Base-by-base conservation (phyloP, 2,797 vertebrate genomes). In the Myiotriccus ornatus region DNA sequence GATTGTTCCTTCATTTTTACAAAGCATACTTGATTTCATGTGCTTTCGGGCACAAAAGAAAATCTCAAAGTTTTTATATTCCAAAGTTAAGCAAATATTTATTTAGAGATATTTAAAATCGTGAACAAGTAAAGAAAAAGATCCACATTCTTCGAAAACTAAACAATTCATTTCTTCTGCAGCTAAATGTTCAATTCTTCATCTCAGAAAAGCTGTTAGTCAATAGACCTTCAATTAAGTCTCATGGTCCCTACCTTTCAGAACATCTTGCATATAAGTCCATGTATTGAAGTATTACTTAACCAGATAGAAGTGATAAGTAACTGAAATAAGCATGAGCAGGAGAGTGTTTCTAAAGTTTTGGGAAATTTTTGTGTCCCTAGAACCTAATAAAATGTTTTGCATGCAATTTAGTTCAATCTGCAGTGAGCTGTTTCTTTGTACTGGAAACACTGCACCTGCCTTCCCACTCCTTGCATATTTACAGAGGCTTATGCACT, bases 211-310 rank as follows among this genome's bases (percentile, higher is more conserved):
- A 90, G 30, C 9, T 47, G 17, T 46, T 62, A 39, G 18, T 70
- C 34, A 49, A 14, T 7, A 57, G 25, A 43, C 9, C n/a, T 83
- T 64, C 24, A 34, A 47, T 59, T 43, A 52, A 52, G 34, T 55
- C 1, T 0, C 22, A 11, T 1, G 3, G 44, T 15, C 0, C 0
- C 9, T 50, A 16, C 3, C 7, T 78, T 64, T 60, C 56, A 39
- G 12, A 63, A 25, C 1, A 49, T 7, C 59, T 57, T 81, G 15
- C 22, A 55, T 39, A 64, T 67, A 4, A 62, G 24, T 52, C 46
- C 30, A 57, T 62, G 47, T 47, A 71, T 5, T 75, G 49, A 80
- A 83, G 28, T 27, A 52, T 55, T 77, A 41, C 14, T 76, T 71
- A 77, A 63, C 27, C 6, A 77, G 14, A 30, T 25, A 12, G 8